These are phyloP conservation scores for Nebria ingens DNA, from an alignment of 1,140 invertebrate genomes.

Conservation along the genomic window DNA sequence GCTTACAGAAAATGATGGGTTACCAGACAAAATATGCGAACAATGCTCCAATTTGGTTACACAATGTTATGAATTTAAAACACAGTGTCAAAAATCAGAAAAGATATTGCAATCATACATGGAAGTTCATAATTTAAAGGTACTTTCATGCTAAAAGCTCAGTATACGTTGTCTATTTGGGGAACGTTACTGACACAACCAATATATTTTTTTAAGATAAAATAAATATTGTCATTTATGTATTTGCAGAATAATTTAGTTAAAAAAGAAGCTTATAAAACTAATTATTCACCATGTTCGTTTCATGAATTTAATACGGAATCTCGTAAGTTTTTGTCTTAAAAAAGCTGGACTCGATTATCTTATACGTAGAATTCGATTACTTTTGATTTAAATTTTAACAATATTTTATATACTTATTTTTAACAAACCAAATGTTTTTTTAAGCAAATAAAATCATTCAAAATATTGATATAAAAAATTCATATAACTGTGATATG, in stretches of 20 bases:
- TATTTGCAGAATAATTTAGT: background rate
- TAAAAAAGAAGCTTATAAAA: background rate
- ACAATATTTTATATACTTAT: background rate
- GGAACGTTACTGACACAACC: too few species aligned
- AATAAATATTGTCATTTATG: background rate
- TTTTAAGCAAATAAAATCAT: background rate
- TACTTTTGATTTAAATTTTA: background rate
- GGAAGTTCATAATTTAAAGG: conserved; percentile 10
- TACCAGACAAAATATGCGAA: conserved; percentile 15
- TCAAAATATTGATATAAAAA: background rate
- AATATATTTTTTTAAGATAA: background rate
- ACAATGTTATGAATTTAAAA: conserved; percentile 16
- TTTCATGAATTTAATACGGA: too few species aligned
- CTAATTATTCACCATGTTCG: too few species aligned
- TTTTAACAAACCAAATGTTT: background rate
- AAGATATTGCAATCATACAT: conserved; percentile 3
- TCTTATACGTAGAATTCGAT: too few species aligned
- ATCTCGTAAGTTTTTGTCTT: too few species aligned
- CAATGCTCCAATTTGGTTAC: conserved; percentile 11
- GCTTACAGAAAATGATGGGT: conserved; percentile 14
- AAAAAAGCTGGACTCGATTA: too few species aligned
- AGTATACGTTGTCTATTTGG: too few species aligned
- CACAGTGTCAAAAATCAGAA: conserved; percentile 16
- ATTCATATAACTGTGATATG: background rate
- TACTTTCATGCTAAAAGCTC: too few species aligned